Conservation (phyloP, 64 coral and sea anemone species). For the Dendronephthya gigantea region DNA sequence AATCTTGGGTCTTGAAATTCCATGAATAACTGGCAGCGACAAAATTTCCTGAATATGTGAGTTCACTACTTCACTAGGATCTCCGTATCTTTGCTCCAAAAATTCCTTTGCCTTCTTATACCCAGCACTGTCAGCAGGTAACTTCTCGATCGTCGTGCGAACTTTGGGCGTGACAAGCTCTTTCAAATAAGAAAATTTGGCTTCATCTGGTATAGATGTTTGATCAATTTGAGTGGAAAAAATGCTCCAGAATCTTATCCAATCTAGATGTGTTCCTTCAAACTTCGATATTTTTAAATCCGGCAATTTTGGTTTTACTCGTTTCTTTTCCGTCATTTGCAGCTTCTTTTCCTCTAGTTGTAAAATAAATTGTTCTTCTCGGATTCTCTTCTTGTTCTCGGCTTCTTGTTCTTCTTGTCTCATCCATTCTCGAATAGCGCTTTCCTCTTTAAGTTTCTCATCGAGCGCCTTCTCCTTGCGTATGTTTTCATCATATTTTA, state of each 20-base stretch:
- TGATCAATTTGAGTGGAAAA: constrained; percentile 23
- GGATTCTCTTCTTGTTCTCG: neutral
- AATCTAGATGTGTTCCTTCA: constrained; percentile 27
- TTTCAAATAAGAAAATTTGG: constrained; percentile 25
- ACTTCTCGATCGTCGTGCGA: neutral
- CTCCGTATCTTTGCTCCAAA: constrained; percentile 23
- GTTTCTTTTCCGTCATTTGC: neutral
- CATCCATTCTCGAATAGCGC: neutral
- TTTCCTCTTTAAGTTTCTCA: neutral
- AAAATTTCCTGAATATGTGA: constrained; percentile 17
- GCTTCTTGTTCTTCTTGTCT: neutral
- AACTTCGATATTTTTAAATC: constrained; percentile 20
- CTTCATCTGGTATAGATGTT: constrained; percentile 8
- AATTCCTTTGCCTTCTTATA: constrained; percentile 29
- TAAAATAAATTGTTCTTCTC: neutral
- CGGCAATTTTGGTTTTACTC: neutral
- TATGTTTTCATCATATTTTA: neutral
- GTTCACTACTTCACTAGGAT: constrained; percentile 31
- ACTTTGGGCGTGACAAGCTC: constrained; percentile 23
- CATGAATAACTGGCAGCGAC: constrained; percentile 33
- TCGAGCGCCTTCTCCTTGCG: neutral
- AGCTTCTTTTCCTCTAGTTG: neutral
- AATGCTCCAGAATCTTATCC: constrained; percentile 36
- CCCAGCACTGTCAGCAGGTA: neutral
- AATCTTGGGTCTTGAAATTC: constrained; percentile 21